Conservation (phyloP, 1,140 invertebrate genomes). For the Aphelinus certus region DNA sequence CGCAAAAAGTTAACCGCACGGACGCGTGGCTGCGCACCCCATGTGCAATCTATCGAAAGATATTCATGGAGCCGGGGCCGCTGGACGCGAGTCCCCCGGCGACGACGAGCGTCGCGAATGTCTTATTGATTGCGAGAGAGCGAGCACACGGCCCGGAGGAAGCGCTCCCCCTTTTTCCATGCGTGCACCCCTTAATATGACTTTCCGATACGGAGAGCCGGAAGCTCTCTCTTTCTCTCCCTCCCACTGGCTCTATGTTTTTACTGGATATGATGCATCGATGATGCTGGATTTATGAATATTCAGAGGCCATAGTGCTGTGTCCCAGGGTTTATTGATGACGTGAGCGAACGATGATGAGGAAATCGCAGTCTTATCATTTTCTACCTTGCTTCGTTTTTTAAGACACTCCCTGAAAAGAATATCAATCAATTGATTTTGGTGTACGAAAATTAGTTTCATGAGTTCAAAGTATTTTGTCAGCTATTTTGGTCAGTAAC, state of each 20-base stretch:
- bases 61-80: constrained; percentile 60
- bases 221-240: constrained; percentile 23
- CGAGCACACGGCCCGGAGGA: too few species aligned
- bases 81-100: constrained; percentile 13
- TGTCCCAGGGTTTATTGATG: too few species aligned
- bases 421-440: too few species aligned
- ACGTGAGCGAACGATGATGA: too few species aligned
- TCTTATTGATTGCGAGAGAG: constrained; percentile 63
- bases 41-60: constrained; percentile 68
- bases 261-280: background rate
- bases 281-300: constrained; percentile 19
- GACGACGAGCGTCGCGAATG: constrained; percentile 60
- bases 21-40: constrained; percentile 58
- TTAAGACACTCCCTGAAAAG: too few species aligned
- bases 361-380: too few species aligned
- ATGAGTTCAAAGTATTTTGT: too few species aligned
- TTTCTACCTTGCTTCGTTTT: too few species aligned
- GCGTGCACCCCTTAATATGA: constrained; percentile 22
- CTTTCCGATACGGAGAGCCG: constrained; percentile 27
- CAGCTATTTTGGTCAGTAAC: too few species aligned
- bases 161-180: background rate
- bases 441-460: too few species aligned
- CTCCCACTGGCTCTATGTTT: background rate
- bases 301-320: background rate
- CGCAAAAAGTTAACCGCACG: constrained; percentile 62